Evolutionary conservation across 2,113 vertebrate species (phyloP), one percentile per base, ranked within the genome.

Genomic region (Athene noctua): DNA sequence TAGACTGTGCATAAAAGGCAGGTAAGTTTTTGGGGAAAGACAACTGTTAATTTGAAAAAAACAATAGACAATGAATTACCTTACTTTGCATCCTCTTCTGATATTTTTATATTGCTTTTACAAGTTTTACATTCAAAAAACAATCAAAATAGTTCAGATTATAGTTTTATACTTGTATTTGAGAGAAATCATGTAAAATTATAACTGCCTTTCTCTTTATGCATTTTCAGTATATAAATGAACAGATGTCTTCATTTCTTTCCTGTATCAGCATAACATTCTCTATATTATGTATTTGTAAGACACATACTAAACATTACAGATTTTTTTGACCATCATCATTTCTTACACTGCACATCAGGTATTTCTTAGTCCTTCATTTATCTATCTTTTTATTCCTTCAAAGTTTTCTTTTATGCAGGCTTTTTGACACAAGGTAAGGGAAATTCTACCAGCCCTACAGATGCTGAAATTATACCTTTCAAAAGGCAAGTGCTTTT

Each of bases 251-350:
- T 38, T 34, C 0, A 18, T 34, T 62, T 83, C 22, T 67, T 79
- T 52, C 36, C 15, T 67, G 5, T 7, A 15, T 13, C 5, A 9
- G 5, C 3, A 4, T 54, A 70, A 27, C 3, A 0, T 34, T 51
- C n/a, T 52, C 22, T 9, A 3, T 16, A 27, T 22, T 59, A 80
- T 0, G 1, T 34, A 8, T 78, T 87, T 70, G 3, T 66, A 58
- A 71, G 34, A 42, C 6, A 52, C 10, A 63, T 6, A 49, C 6
- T 61, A 29, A 93, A 32, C 3, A 73, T 4, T 15, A 57, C 15
- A 75, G 7, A 10, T 7, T 11, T 84, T 54, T 59, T 25, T 51
- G 67, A 23, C 10, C 30, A 47, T 13, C 23, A 8, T n/a, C 10
- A 21, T 62, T 86, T 91, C 9, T 67, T 22, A n/a, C 15, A n/a